Evolutionary conservation across 2,888 invertebrate genomes (phyloP).

Genomic region (Muschampia plurimacula): DNA sequence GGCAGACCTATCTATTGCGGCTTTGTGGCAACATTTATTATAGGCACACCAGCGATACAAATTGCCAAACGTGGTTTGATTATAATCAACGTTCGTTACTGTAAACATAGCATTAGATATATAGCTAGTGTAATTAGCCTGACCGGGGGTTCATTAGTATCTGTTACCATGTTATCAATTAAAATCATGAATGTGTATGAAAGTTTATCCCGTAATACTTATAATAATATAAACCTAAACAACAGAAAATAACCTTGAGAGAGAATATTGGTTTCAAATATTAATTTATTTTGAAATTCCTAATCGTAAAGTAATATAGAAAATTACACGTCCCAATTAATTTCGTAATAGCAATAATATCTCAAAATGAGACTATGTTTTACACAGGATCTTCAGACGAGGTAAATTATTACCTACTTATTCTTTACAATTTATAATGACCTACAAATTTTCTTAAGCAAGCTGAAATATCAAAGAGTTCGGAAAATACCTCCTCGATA

Average conservation of each 20-base stretch:
- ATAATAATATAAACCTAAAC: not conserved
- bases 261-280: not conserved
- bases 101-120: conserved; percentile 25
- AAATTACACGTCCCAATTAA: too few species aligned
- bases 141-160: conserved; percentile 9
- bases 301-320: too few species aligned
- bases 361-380: too few species aligned
- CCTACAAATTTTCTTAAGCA: not conserved
- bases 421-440: not conserved
- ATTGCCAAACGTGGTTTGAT: conserved; percentile 25
- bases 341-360: too few species aligned
- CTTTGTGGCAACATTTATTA: conserved; percentile 18
- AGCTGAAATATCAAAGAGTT: not conserved
- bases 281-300: not conserved
- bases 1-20: conserved; percentile 21
- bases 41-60: conserved; percentile 21
- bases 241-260: not conserved
- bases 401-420: not conserved
- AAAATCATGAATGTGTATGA: not conserved
- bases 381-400: too few species aligned
- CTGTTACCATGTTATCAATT: not conserved
- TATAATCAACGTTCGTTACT: conserved; percentile 32
- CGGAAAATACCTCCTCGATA: not conserved
- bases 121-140: conserved; percentile 24
- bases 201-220: not conserved